Base-by-base conservation (phyloP, 2,888 invertebrate genomes). In the Acutogordius australiensis region DNA sequence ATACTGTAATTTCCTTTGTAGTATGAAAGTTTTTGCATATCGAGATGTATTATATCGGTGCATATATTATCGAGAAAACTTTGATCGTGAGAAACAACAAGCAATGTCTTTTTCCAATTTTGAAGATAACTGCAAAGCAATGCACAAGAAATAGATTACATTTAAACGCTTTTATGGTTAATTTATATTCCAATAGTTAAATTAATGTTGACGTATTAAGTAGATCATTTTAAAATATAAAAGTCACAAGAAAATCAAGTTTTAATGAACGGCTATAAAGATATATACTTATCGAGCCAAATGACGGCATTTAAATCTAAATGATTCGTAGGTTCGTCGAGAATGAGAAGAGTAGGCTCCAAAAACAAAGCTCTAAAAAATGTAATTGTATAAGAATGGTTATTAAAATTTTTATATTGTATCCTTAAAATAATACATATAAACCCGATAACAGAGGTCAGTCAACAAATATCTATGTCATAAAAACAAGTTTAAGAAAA, bases 281-380 rank as follows among this genome's bases (percentile, higher is more conserved):
- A 60, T 23, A 74, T 79, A 76, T 73, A 84, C 81, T 97, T 94
- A 70, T 99, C 97, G 61, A 99, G 77, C 97, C 97, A 97, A 76
- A 99, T 99, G 59, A 97, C 97, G 64, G 97, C 97, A 69, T 97
- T 99, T 62, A 97, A 76, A 77, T 97, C 97, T 66, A 97, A 80
- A 73, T 97, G 97, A 74, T 99, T 97, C 0, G 97, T 97, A 64
- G 97, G 97, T 77, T 97, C 97, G 73, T 99, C 97, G 30, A 97
- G 79, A 70, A 99, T 76, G 28, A 97, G 74, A n/a, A 97, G 74
- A 1, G 94, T 91, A 0, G 97, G 97, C 72, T 94, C 94, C 62
- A 99, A 76, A 70, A 90, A 97, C 26, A 99, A 74, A 1, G 97
- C 94, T 70, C 75, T 68, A 61, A 51, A 21, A 18, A 61, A 61